Conservation (phyloP, 2,797 vertebrate genomes). For the Bradypodion ventrale region DNA sequence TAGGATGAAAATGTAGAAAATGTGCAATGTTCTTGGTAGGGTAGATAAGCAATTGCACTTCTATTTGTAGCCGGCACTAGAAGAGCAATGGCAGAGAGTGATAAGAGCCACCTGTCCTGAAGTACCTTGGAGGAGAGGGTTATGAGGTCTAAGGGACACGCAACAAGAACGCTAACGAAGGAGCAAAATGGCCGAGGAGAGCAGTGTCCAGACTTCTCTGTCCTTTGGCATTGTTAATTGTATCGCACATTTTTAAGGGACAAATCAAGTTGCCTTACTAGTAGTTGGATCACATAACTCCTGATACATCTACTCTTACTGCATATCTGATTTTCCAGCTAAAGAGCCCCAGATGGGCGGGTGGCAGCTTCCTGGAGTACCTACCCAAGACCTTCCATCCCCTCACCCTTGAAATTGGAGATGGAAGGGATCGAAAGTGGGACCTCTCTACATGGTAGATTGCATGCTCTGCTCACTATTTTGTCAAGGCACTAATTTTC, state of each 20-base stretch:
- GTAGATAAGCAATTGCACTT: background rate
- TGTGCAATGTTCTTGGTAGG: background rate
- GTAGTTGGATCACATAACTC: too few species aligned
- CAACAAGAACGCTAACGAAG: background rate
- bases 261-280: background rate
- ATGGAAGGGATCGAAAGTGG: background rate
- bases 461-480: background rate
- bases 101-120: background rate
- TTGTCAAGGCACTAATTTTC: conserved; percentile 18
- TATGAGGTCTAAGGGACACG: background rate
- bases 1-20: background rate
- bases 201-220: background rate
- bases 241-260: background rate
- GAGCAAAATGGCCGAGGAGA: background rate
- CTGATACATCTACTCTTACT: too few species aligned
- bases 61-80: background rate
- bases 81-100: background rate
- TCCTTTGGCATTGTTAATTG: background rate
- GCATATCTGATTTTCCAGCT: background rate
- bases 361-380: background rate
- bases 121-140: background rate
- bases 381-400: background rate
- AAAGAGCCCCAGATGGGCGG: background rate
- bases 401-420: background rate
- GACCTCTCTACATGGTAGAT: background rate